These are phyloP conservation scores for Drosophila varians DNA, from an alignment of 1,140 invertebrate species.

Conservation along the genomic window DNA sequence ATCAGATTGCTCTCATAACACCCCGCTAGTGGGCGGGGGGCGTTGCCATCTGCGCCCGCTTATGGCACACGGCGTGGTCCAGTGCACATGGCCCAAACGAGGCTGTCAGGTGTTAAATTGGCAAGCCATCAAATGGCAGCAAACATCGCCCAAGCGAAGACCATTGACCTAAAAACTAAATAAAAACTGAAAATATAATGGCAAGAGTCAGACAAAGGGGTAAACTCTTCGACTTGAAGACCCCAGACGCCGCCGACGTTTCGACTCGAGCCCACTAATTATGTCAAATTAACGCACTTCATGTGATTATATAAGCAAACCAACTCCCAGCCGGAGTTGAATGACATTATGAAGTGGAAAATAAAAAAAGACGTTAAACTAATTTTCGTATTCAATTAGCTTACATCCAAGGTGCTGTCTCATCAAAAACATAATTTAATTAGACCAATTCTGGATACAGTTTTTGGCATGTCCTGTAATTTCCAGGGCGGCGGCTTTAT, in stretches of 20 bases:
- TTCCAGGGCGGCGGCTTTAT: constrained; percentile 34
- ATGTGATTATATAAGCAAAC: constrained; percentile 63
- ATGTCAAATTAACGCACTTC: constrained; percentile 75
- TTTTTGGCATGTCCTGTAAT: constrained; percentile 21
- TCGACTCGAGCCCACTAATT: constrained; percentile 62
- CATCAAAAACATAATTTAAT: constrained; percentile 39
- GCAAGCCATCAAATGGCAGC: constrained; percentile 62
- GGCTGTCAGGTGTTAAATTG: constrained; percentile 77
- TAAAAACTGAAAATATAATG: constrained; percentile 2
- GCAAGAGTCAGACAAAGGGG: constrained; percentile 51
- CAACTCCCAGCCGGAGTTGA: constrained; percentile 47
- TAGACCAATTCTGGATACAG: constrained; percentile 4
- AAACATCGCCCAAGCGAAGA: constrained; percentile 54
- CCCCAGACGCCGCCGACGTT: constrained; percentile 14
- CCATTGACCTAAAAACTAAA: constrained; percentile 67
- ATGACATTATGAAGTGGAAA: constrained; percentile 48
- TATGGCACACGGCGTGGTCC: constrained; percentile 56
- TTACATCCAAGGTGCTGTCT: background rate
- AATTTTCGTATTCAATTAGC: constrained; percentile 42
- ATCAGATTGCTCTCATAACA: constrained; percentile 49
- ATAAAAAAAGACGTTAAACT: constrained; percentile 18
- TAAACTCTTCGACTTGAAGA: constrained; percentile 31
- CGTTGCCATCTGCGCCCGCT: constrained; percentile 54
- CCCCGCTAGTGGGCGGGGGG: constrained; percentile 38
- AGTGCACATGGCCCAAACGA: constrained; percentile 47